Evolutionary conservation across 2,888 invertebrate genomes (phyloP), one percentile per base, ranked within the genome.

Genomic region (Seira ritae): DNA sequence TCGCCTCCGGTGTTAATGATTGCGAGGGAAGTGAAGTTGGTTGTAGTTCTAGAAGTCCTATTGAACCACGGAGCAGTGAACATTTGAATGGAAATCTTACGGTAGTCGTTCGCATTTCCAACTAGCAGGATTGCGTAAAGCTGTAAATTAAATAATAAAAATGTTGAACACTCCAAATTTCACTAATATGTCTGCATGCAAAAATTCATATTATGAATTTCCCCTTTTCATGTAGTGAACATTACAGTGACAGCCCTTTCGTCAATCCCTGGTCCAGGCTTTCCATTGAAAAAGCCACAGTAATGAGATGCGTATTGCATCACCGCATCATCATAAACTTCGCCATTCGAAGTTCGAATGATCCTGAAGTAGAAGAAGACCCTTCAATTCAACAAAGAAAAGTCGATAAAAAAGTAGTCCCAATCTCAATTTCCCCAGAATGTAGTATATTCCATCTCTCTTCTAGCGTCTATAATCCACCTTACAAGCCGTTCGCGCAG

Each of bases 401-500:
- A n/a, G n/a, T n/a, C n/a, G n/a, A n/a, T n/a, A n/a, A n/a, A n/a
- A n/a, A n/a, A n/a, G n/a, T n/a, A n/a, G n/a, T n/a, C n/a, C 20
- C 67, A 37, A 37, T 12, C 1, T 31, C 8, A 55, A 50, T 71
- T 50, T 0, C 1, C 20, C 17, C 17, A 19, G 12, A 42, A 42
- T 8, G 12, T 8, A 19, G 19, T 17, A 60, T 24, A 8, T 24
- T 31, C 1, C 6, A 72, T 50, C 17, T 42, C 46, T 70, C 8
- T 19, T 23, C 68, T 20, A 23, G 24, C 6, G n/a, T n/a, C n/a
- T n/a, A n/a, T n/a, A 69, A 69, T 15, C 12, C 6, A 50, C 19
- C 83, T 73, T 70, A 85, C 85, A 82, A 50, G 12, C 85, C 85
- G 24, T 85, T 85, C 1, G 83, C 73, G 37, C 85, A 85, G 15